Evolutionary conservation across 2,888 invertebrate species (phyloP).

Genomic region (Sussaba pulchella): DNA sequence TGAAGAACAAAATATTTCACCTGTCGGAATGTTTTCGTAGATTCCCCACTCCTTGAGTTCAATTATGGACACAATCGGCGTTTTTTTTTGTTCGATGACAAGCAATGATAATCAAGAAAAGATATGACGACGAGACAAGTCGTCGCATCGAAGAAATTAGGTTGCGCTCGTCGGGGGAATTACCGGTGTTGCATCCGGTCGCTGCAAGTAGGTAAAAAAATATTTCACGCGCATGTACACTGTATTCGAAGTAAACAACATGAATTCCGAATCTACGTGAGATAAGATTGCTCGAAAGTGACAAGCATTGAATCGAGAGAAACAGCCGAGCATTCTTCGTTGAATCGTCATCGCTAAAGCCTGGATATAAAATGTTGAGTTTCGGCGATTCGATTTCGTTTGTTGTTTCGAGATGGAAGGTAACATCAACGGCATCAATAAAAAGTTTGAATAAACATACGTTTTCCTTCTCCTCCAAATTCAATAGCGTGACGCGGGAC

Average conservation of each 20-base stretch:
- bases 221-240: background rate
- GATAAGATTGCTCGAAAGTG: conserved; percentile 15
- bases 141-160: no score
- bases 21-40: no score
- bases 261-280: background rate
- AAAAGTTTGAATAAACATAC: no score
- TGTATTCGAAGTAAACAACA: background rate
- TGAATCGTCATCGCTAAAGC: background rate
- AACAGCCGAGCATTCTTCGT: background rate
- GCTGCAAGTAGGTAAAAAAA: conserved; percentile 13
- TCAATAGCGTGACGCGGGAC: no score
- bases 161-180: background rate
- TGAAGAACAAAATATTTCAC: no score
- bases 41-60: no score
- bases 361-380: background rate
- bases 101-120: no score
- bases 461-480: no score
- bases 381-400: background rate
- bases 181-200: background rate
- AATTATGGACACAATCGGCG: no score
- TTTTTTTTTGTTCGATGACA: no score
- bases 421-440: no score
- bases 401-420: background rate
- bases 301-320: background rate
- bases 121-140: no score